Base-by-base conservation (phyloP, 2,113 vertebrate species). In the Tupaia chinensis region DNA sequence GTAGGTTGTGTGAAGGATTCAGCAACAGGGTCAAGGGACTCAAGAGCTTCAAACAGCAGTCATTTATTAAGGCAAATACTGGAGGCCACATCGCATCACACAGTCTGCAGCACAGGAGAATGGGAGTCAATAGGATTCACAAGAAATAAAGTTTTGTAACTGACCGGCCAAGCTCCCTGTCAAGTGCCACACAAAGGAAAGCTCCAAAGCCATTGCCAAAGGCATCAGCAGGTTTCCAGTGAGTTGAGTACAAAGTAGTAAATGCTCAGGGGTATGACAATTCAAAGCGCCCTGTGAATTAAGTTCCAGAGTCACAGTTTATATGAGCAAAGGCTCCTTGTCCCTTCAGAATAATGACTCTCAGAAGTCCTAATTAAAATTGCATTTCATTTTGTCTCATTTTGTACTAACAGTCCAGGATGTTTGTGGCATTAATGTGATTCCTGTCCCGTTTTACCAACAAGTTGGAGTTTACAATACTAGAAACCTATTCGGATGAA, bases 311-410 rank as follows among this genome's bases (percentile, higher is more conserved):
- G 72, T 76, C 60, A 20, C 0, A 1, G 61, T 85, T 72, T 80
- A 61, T 23, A 4, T 7, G 16, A 63, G 61, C 9, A 25, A 70
- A 81, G 25, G 0, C 69, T 56, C 20, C 61, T 74, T 54, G 66
- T 92, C 60, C 79, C 72, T 72, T 29, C 6, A 29, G 92, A 44
- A 65, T 63, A 69, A 72, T 56, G 34, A 83, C 23, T 69, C 63
- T 88, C 19, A 29, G 74, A 92, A 60, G 66, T 44, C 74, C 17
- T 80, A 84, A 92, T 70, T 79, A 69, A 20, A 92, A 93, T 95
- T 92, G 74, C 54, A 89, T 84, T 95, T 77, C 60, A 90, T 0
- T 94, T 87, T 77, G 53, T 77, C 65, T 95, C 81, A 87, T 61
- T 92, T 79, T 93, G 25, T 73, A 80, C 32, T 53, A 65, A 86